Percentiles rank a stretch among this genome's conserved stretches.
phyloP scores from a whole-genome alignment of 2,113 vertebrate species.

The Rhizomys pruinosus region DNA sequence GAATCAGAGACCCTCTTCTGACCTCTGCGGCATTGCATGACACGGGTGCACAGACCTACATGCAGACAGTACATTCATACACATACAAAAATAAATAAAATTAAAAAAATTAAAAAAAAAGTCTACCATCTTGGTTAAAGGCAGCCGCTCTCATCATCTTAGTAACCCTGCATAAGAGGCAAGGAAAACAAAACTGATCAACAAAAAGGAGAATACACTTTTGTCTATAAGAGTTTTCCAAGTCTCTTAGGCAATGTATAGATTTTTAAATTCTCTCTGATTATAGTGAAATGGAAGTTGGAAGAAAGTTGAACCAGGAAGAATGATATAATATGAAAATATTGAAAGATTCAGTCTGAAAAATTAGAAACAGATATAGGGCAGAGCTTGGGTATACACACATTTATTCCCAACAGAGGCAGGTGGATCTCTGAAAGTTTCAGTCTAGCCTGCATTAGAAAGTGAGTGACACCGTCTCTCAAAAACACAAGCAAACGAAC shows the following conservation, averaged over 20 bases:
- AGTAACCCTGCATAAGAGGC: neutral
- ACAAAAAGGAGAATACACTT: neutral
- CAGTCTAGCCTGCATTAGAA: too few relatives aligned
- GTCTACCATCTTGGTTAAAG: neutral
- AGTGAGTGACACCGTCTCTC: too few relatives aligned
- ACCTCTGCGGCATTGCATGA: too few relatives aligned
- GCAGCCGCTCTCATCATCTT: neutral
- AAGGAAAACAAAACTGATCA: neutral
- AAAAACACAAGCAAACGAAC: too few relatives aligned
- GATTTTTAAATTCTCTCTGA: neutral
- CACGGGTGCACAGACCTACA: too few relatives aligned
- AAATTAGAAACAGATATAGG: neutral
- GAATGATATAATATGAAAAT: neutral
- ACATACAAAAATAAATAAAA: too few relatives aligned
- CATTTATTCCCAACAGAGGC: too few relatives aligned
- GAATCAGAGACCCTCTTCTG: too few relatives aligned
- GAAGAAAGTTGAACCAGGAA: neutral
- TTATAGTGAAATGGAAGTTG: neutral
- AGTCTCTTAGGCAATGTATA: neutral
- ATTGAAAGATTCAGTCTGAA: neutral
- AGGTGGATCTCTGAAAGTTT: too few relatives aligned
- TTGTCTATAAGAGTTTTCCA: neutral
- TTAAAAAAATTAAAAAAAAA: too few relatives aligned
- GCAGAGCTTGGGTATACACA: too few relatives aligned
- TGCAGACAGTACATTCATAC: too few relatives aligned